Evolutionary conservation across 2,888 invertebrate species (phyloP).

Genomic region (Phaedon cochleariae): DNA sequence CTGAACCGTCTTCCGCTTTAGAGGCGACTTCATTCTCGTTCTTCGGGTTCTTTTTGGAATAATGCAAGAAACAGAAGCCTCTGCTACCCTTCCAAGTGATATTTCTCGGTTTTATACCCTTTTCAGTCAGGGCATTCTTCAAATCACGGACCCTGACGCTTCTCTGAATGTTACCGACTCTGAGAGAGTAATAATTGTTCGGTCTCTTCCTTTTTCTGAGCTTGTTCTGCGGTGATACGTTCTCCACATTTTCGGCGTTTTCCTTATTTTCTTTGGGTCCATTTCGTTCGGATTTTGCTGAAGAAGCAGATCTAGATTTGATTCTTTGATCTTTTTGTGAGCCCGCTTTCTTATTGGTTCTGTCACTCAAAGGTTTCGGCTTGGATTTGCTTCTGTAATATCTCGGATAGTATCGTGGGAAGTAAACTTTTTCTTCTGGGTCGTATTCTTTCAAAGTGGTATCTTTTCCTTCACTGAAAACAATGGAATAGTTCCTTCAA

Average conservation of each 20-base stretch:
- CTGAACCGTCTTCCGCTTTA: conserved; percentile 46
- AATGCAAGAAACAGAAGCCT: conserved; percentile 71
- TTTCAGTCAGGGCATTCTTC: conserved; percentile 76
- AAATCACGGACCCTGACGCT: conserved; percentile 77
- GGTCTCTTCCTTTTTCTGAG: conserved; percentile 27
- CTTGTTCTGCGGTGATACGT: conserved; percentile 23
- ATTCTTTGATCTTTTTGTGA: neutral
- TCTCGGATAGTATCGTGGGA: conserved; percentile 1
- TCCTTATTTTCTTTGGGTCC: neutral
- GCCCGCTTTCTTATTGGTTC: neutral
- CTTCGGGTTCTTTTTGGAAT: conserved; percentile 69
- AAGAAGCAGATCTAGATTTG: neutral
- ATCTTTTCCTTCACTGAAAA: conserved; percentile 29
- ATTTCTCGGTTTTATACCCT: conserved; percentile 78
- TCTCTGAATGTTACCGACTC: conserved; percentile 77
- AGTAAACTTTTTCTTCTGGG: neutral
- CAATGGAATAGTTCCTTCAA: too few relatives aligned
- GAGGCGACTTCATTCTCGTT: conserved; percentile 20
- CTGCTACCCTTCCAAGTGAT: conserved; percentile 72
- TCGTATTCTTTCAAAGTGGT: conserved; percentile 20
- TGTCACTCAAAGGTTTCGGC: neutral
- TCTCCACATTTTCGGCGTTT: conserved; percentile 28
- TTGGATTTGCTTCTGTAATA: conserved; percentile 2
- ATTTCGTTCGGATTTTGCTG: too few relatives aligned
- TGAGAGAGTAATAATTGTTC: conserved; percentile 67